Evolutionary conservation across 1,140 invertebrate species (phyloP).

Genomic region (Drosophila paulistorum): DNA sequence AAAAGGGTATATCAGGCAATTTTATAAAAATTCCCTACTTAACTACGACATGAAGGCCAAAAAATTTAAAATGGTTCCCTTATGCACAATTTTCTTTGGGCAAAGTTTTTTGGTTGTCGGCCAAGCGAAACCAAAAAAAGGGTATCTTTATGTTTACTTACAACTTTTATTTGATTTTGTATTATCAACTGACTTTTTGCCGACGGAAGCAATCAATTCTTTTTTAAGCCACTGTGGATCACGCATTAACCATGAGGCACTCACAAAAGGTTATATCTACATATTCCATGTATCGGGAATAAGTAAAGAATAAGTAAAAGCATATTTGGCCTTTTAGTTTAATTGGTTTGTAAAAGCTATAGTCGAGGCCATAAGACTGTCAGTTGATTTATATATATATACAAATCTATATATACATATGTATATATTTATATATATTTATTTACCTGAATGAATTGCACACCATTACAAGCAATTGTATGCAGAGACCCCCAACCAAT

Average conservation of each 20-base stretch:
- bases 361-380: not conserved
- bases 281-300: not conserved
- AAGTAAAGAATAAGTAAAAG: not conserved
- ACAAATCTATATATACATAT: not conserved
- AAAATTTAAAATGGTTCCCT: too few relatives aligned
- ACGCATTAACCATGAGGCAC: conserved; percentile 7
- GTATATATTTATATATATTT: conserved; percentile 29
- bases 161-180: not conserved
- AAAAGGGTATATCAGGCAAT: conserved; percentile 3
- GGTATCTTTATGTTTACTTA: not conserved
- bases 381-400: not conserved
- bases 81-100: too few relatives aligned
- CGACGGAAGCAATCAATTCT: conserved; percentile 5
- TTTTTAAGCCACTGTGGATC: not conserved
- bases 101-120: too few relatives aligned
- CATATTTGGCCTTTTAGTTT: conserved; percentile 7
- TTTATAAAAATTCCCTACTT: too few relatives aligned
- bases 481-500: conserved; percentile 23
- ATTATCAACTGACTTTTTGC: not conserved
- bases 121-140: not conserved
- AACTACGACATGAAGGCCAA: too few relatives aligned
- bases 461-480: conserved; percentile 40
- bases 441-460: conserved; percentile 57
- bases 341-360: conserved; percentile 4
- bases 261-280: not conserved